phyloP scores from a whole-genome alignment of 2,797 vertebrate genomes.

The Argentina silus region DNA sequence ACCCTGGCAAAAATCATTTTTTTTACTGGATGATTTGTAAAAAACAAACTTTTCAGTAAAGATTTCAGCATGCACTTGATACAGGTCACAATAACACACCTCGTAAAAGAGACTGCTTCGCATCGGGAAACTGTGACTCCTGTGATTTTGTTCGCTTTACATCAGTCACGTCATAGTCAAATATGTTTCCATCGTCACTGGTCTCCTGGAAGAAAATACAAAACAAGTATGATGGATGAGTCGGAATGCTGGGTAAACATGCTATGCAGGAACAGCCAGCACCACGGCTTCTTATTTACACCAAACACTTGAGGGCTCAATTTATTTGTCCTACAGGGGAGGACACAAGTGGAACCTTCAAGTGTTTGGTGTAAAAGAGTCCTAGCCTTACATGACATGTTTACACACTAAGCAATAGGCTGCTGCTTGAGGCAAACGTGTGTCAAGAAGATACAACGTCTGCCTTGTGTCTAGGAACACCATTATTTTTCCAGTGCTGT shows the following conservation, averaged over 20 bases:
- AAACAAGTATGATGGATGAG: background rate
- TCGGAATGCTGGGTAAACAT: too few species aligned
- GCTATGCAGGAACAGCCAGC: too few species aligned
- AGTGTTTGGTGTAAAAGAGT: too few species aligned
- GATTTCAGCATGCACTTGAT: background rate
- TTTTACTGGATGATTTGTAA: background rate
- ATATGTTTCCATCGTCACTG: background rate
- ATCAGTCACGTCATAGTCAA: conserved; percentile 38
- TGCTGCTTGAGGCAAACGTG: background rate
- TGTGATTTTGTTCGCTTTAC: background rate
- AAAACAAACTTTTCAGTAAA: background rate
- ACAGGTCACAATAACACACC: conserved; percentile 54
- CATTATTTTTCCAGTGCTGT: background rate
- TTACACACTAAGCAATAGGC: background rate
- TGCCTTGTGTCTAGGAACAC: background rate
- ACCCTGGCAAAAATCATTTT: background rate
- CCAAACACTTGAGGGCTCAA: too few species aligned
- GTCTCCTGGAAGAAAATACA: conserved; percentile 47
- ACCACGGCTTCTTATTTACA: too few species aligned
- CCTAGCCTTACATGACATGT: background rate
- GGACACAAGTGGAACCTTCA: too few species aligned
- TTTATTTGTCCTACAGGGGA: too few species aligned
- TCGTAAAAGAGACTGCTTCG: conserved; percentile 72
- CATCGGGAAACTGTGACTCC: conserved; percentile 57
- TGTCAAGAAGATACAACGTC: background rate